Evolutionary conservation across 2,797 vertebrate genomes (phyloP), one percentile per base, ranked within the genome.

Genomic region (Pangasius krempfi): DNA sequence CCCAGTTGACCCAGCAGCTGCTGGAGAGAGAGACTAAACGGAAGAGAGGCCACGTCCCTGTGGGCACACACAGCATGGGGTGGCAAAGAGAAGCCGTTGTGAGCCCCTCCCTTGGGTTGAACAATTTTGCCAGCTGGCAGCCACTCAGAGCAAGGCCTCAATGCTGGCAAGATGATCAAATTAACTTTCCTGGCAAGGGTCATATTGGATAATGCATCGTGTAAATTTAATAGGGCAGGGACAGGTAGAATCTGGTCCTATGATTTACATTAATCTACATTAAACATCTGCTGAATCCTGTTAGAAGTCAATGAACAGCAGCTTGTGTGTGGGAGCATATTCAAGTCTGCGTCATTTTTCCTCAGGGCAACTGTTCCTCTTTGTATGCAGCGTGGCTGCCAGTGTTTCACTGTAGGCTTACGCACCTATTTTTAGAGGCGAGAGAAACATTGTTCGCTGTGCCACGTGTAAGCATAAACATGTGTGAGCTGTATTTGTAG

Each of bases 401-500:
- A 90, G 86, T 89, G 91, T 91, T 81, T 88, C 64, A 60, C 87
- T 90, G 92, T 88, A 91, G 95, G 92, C 93, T 93, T 88, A 90
- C 58, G 73, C 72, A 92, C 93, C 94, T 96, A 95, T 95, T 95
- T 95, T 95, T 96, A 95, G 95, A 94, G 86, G 83, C 83, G 47
- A 91, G 90, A 89, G 76, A 92, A 93, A 93, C 89, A 66, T 94
- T 91, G 90, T 90, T 92, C 89, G 91, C 89, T 87, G 89, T 89
- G 92, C 91, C 94, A 94, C 92, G 92, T 94, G 94, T 94, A 88
- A 90, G 93, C 89, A 90, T 68, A 92, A 95, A 94, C 94, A 93
- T 94, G 95, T 94, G 93, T 58, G 81, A 84, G 20, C 40, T 50
- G 50, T 88, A 60, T 82, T 84, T 90, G 84, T 30, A 56, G 85